These are phyloP conservation scores for Azorinus chamasolen DNA, from an alignment of 2,888 invertebrate species.

Conservation along the genomic window DNA sequence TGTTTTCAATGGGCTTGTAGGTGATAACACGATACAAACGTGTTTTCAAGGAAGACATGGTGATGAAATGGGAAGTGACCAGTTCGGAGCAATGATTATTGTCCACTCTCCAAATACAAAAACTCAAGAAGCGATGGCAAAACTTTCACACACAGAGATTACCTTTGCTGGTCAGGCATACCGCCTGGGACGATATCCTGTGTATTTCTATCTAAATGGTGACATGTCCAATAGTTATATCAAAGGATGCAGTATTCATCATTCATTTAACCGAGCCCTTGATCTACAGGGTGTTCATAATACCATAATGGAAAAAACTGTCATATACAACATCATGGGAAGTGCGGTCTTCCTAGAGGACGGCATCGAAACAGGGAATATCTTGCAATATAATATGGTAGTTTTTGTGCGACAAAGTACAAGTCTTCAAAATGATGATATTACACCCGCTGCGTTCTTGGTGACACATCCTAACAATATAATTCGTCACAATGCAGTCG, in stretches of 20 bases:
- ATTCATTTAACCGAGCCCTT: conserved; percentile 81
- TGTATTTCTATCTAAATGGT: conserved; percentile 83
- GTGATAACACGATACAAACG: conserved; percentile 83
- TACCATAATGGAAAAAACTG: conserved; percentile 71
- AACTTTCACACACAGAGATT: conserved; percentile 71
- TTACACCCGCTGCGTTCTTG: conserved; percentile 83
- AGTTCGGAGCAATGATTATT: conserved; percentile 81
- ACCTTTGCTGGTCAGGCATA: conserved; percentile 79
- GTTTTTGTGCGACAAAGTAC: conserved; percentile 75
- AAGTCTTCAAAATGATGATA: conserved; percentile 81
- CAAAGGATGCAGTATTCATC: conserved; percentile 73
- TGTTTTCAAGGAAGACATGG: conserved; percentile 84
- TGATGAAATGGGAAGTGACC: conserved; percentile 78
- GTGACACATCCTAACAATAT: conserved; percentile 81
- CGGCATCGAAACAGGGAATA: conserved; percentile 79
- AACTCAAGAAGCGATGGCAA: conserved; percentile 49
- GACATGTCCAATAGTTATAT: conserved; percentile 80
- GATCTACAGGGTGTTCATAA: conserved; percentile 78
- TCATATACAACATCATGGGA: conserved; percentile 81
- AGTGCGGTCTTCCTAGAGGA: conserved; percentile 83
- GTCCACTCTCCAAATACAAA: conserved; percentile 54
- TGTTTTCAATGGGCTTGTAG: conserved; percentile 60
- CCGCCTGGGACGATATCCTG: conserved; percentile 81
- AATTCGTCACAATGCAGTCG: conserved; percentile 74
- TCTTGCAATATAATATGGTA: conserved; percentile 75